Evolutionary conservation across 2,113 vertebrate species (phyloP).

Genomic region (Baryphthengus martii): DNA sequence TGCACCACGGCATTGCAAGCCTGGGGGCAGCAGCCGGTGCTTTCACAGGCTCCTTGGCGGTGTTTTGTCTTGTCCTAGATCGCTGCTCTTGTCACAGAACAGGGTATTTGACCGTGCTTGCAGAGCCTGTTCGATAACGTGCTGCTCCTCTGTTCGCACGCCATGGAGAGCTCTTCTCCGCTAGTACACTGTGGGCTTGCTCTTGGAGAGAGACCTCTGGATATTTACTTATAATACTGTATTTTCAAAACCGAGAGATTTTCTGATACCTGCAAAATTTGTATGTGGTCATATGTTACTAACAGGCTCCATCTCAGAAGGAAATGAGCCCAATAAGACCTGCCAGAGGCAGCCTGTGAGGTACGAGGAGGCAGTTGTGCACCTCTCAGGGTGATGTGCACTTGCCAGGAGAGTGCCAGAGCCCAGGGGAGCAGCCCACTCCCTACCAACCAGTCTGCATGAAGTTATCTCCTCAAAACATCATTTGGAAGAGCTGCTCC

Average conservation of each 20-base stretch:
- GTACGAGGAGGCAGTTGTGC: background rate
- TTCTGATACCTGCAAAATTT: background rate
- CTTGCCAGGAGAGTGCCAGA: background rate
- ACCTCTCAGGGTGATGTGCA: accelerated
- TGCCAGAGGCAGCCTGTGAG: background rate
- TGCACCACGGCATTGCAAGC: accelerated
- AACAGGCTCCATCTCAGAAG: accelerated
- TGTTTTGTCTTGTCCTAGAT: background rate
- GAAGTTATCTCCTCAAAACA: too few relatives aligned
- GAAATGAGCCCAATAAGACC: accelerated
- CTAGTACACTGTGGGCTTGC: accelerated
- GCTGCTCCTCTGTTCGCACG: background rate
- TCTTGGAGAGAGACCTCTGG: background rate
- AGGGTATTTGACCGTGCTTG: accelerated
- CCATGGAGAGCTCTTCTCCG: background rate
- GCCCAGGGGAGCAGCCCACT: accelerated
- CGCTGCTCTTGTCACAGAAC: background rate
- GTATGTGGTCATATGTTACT: background rate
- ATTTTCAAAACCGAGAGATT: background rate
- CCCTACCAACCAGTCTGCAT: background rate
- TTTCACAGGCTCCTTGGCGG: background rate
- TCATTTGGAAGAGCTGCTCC: background rate
- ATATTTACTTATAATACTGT: background rate
- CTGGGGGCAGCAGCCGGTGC: background rate
- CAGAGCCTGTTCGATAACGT: background rate